Evolutionary conservation across 2,888 invertebrate species (phyloP), one percentile per base, ranked within the genome.

Genomic region (Trissoscelio sp.): DNA sequence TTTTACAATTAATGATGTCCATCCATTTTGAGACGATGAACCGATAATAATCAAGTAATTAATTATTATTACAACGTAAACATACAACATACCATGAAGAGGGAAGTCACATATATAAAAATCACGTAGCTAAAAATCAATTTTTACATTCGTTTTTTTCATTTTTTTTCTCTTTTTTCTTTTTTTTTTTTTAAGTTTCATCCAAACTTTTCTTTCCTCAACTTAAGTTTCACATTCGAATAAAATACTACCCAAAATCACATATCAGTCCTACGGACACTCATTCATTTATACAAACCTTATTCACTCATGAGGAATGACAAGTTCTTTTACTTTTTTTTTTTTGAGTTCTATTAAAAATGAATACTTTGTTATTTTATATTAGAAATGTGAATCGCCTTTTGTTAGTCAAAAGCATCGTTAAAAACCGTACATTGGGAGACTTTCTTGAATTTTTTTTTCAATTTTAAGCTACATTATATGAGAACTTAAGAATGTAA

Each of bases 281-380:
- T 60, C 74, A 79, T 70, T 74, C 79, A 75, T 79, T 74, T 82
- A 79, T 82, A 82, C 79, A 80, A 66, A 16, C 62, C 69, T 73
- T 80, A 80, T 82, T 77, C 75, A 77, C 75, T 77, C 75, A 82
- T 72, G 82, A 82, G 82, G 82, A 82, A 82, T 82, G 82, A 79
- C 66, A 79, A 83, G 78, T 81, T 81, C 28, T 75, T 72, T 64
- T 58, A n/a, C 44, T 20, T n/a, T n/a, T n/a, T n/a, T n/a, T n/a
- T n/a, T n/a, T n/a, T n/a, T n/a, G n/a, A n/a, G 46, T 28, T 28
- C n/a, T 24, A 67, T 51, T 22, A 60, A 51, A 64, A 70, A 57
- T 67, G 9, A 66, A 58, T 58, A 16, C 16, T 55, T 48, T 44
- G 18, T 24, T 11, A 22, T 55, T 31, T 44, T n/a, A 66, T 22